A percentile compares a stretch with the other conserved stretches of the same genome.
Conservation (phyloP, 2,888 invertebrate species). For the Synergus itoensis region DNA sequence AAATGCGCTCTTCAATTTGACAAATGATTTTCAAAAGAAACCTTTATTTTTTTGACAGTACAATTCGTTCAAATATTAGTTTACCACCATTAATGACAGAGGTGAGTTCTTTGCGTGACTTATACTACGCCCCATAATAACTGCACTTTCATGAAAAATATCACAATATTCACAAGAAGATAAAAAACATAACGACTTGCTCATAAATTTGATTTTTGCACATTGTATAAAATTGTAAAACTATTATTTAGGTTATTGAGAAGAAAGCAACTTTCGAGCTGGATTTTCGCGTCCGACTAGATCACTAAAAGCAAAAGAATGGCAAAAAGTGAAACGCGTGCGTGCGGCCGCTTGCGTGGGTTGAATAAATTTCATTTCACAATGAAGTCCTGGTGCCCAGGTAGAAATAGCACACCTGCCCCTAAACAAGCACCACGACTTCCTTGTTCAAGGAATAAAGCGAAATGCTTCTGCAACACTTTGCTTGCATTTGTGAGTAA, state of each 20-base stretch:
- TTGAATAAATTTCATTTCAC: constrained; percentile 38
- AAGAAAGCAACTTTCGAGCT: not conserved
- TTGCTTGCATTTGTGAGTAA: not conserved
- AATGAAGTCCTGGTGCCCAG: constrained; percentile 10
- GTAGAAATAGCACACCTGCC: constrained; percentile 27
- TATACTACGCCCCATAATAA: not conserved
- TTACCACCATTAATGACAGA: constrained; percentile 5
- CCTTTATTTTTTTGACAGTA: not conserved
- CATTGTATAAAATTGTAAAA: not conserved
- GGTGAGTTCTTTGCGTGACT: constrained; percentile 11
- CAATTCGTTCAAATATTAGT: not conserved
- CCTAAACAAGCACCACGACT: not conserved
- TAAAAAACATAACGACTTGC: not conserved
- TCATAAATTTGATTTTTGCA: not conserved
- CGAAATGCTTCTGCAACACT: not conserved
- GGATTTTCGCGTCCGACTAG: not conserved
- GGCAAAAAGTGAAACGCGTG: constrained; percentile 20
- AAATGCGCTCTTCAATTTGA: not conserved
- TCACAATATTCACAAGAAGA: not conserved
- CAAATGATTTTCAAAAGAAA: not conserved
- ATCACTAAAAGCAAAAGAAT: not conserved
- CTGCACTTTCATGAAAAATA: not conserved
- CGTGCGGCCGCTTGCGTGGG: constrained; percentile 4
- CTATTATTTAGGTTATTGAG: not conserved
- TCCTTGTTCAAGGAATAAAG: not conserved